Evolutionary conservation across 2,888 invertebrate genomes (phyloP).

Genomic region (Acanthosepion pharaonis): DNA sequence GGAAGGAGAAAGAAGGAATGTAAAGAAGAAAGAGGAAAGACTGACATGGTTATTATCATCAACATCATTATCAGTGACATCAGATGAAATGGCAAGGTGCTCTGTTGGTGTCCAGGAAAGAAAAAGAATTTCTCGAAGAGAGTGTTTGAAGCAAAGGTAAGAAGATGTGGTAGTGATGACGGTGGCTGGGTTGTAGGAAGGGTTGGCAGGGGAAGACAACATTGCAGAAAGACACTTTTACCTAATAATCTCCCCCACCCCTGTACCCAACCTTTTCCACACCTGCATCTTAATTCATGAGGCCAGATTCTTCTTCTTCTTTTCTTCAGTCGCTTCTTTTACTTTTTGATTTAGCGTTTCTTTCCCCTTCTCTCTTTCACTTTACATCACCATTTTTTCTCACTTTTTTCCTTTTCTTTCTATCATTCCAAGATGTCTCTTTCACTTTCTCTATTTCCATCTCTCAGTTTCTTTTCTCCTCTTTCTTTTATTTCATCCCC

Average conservation of each 20-base stretch:
- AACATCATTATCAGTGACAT: constrained; percentile 3
- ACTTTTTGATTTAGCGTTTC: neutral
- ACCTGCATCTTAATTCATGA: constrained; percentile 33
- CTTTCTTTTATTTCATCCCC: neutral
- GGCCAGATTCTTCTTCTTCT: neutral
- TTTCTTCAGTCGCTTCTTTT: neutral
- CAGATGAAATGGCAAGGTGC: constrained; percentile 33
- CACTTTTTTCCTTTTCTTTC: neutral
- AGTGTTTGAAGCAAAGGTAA: neutral
- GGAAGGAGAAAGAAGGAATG: neutral
- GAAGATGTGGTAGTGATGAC: neutral
- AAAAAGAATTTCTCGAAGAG: neutral
- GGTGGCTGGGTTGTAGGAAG: neutral
- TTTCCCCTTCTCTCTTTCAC: neutral
- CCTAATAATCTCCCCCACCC: neutral
- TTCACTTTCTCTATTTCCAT: neutral
- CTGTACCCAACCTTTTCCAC: neutral
- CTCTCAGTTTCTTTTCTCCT: neutral
- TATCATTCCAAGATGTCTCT: neutral
- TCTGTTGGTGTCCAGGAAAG: neutral
- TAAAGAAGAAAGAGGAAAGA: neutral
- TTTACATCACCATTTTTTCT: neutral
- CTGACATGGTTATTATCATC: neutral
- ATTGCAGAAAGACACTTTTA: neutral
- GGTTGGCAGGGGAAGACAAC: neutral